Evolutionary conservation across 2,113 vertebrate species (phyloP).

Genomic region (Butorides virescens): DNA sequence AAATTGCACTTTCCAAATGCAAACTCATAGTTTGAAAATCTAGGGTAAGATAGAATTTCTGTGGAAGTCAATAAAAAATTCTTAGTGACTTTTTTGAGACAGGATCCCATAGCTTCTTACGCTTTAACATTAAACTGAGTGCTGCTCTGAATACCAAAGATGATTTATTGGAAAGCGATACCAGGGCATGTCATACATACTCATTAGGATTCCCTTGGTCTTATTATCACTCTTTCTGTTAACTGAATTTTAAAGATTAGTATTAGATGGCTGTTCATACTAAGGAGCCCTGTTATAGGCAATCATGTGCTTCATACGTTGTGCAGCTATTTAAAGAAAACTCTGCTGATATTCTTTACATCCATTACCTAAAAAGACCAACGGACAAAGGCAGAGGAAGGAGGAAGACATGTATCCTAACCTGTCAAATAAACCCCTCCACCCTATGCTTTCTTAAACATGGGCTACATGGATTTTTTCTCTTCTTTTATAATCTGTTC

Average conservation of each 20-base stretch:
- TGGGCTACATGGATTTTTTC: neutral
- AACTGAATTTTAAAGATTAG: conserved; percentile 25
- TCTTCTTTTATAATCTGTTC: neutral
- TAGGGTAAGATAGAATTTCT: neutral
- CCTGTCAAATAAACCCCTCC: neutral
- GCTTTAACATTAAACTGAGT: neutral
- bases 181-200: neutral
- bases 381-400: neutral
- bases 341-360: neutral
- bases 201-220: neutral
- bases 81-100: neutral
- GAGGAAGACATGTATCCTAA: neutral
- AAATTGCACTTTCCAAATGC: neutral
- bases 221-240: neutral
- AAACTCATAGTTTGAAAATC: neutral
- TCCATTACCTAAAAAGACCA: neutral
- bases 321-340: neutral
- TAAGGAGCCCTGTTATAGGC: neutral
- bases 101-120: neutral
- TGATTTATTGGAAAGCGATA: conserved; percentile 50
- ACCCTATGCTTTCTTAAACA: neutral
- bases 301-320: neutral
- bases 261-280: neutral
- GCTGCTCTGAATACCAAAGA: neutral
- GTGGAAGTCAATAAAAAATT: conserved; percentile 2